These are phyloP conservation scores for Benitochromis conjunctus DNA, from an alignment of 2,113 vertebrate species.

Conservation along the genomic window DNA sequence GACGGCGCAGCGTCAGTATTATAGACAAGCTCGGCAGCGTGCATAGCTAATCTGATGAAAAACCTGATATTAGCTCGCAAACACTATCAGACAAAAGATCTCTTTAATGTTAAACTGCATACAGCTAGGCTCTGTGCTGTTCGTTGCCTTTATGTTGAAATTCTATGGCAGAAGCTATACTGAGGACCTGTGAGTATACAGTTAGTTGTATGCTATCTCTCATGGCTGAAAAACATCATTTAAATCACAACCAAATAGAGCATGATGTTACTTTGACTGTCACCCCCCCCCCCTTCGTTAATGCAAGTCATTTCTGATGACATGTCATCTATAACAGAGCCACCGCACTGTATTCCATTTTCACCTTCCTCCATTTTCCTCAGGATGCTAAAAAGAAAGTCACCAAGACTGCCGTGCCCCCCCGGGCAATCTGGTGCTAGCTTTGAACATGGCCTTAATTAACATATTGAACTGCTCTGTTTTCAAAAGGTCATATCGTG, in stretches of 20 bases:
- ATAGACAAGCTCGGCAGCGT: background rate
- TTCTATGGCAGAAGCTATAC: background rate
- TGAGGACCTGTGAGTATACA: background rate
- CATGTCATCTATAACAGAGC: background rate
- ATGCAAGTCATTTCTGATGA: background rate
- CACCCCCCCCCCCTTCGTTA: background rate
- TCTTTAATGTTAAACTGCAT: background rate
- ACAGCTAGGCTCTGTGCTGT: background rate
- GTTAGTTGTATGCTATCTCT: background rate
- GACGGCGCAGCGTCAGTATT: background rate
- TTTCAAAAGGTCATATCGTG: conserved; percentile 41
- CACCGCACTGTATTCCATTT: background rate
- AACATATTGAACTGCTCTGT: conserved; percentile 42
- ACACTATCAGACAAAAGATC: background rate
- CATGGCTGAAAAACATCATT: background rate
- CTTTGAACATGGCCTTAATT: conserved; percentile 44
- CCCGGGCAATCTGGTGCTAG: conserved; percentile 9
- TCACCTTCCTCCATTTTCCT: background rate
- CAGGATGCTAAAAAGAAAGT: conserved; percentile 1
- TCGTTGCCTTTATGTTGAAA: background rate
- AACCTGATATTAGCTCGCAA: background rate
- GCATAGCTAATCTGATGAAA: background rate
- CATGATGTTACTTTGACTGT: background rate
- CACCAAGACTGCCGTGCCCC: background rate
- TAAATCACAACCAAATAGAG: background rate